Conservation (phyloP, 2,113 vertebrate genomes). For the Ageneiosus marmoratus region DNA sequence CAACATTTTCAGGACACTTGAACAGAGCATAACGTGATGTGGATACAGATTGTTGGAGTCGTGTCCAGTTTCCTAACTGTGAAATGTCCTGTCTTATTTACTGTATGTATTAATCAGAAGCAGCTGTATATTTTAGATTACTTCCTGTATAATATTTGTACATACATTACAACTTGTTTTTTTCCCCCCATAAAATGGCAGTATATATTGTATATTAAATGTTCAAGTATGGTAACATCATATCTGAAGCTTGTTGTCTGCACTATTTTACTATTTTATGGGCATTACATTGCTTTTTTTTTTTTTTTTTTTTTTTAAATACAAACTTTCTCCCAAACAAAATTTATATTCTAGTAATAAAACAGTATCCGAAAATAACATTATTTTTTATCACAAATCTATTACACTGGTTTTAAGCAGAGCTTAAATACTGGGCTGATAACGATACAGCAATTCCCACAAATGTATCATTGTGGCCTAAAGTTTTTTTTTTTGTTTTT, state of each 20-base stretch:
- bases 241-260: slow-evolving; percentile 51
- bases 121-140: slow-evolving; percentile 52
- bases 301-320: not conserved
- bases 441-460: not conserved
- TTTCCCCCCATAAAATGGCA: slow-evolving; percentile 57
- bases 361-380: not conserved
- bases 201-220: slow-evolving; percentile 61
- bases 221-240: slow-evolving; percentile 42
- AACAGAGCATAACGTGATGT: slow-evolving; percentile 18
- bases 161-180: slow-evolving; percentile 62
- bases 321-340: not conserved
- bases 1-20: slow-evolving; percentile 34
- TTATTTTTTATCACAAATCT: slow-evolving; percentile 1
- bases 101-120: slow-evolving; percentile 54
- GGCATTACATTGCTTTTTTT: slow-evolving; percentile 25
- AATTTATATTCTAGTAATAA: not conserved
- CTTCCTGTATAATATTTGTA: slow-evolving; percentile 62
- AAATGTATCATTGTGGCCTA: not conserved
- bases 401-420: not conserved
- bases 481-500: not conserved
- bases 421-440: not conserved
- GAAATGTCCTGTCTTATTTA: slow-evolving; percentile 46
- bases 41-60: slow-evolving; percentile 31
- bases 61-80: slow-evolving; percentile 51
- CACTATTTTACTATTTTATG: slow-evolving; percentile 30